Evolutionary conservation across 1,140 invertebrate genomes (phyloP), one percentile per base, ranked within the genome.

Genomic region (Contarinia nasturtii): DNA sequence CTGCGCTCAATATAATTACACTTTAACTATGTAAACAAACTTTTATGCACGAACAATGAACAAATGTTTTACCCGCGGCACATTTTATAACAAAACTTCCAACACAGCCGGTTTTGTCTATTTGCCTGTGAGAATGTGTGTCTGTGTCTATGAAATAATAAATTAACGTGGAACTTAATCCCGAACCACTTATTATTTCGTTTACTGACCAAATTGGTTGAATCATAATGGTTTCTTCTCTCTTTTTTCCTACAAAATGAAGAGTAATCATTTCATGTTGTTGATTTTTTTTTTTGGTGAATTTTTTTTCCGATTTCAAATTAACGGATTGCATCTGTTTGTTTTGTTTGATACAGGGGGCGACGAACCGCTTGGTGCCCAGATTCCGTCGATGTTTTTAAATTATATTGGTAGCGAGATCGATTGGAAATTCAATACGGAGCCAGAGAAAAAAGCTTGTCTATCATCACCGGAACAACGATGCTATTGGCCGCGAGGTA

Each of bases 361-460:
- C 38, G 80, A 86, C 55, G 83, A 86, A 57, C 84, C 84, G 0
- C 86, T 83, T 0, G 83, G 82, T 0, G 77, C 82, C 0, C 82
- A 86, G 58, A 82, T 86, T 51, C 85, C 82, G 1, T 86, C 81
- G 4, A 86, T 86, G 75, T 86, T 83, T 64, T 73, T 85, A 41
- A 87, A 86, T 61, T 87, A 83, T 54, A 70, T 85, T 18, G 81
- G 79, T 2, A 80, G 76, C 7, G 77, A 79, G 37, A 85, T 87
- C 47, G 89, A 94, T 66, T 95, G 88, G 85, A 71, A 75, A 11
- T 93, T 82, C 59, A 71, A 73, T 43, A 94, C 89, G 1, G 86
- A 87, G 57, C 82, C 86, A 0, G 89, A 94, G 60, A 75, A 79
- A 7, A 75, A 77, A 21, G 84, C 87, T 1, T 90, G 87, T 57